Base-by-base conservation (phyloP, 2,113 vertebrate species). In the Eubucco bourcierii region DNA sequence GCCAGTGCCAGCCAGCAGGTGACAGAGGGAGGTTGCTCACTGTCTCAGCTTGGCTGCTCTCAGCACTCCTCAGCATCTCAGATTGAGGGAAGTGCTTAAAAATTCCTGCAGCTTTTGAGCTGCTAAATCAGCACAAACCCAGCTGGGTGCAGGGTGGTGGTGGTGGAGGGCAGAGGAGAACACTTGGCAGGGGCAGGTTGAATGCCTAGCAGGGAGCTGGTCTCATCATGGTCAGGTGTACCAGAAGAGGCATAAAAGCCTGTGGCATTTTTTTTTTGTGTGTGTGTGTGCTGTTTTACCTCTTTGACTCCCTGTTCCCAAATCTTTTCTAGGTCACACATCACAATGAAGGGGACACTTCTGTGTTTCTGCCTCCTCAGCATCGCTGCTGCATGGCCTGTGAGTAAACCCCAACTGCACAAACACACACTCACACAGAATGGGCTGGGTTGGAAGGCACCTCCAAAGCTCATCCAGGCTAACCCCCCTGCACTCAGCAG, bases 281-380 rank as follows among this genome's bases (percentile, higher is more conserved):
- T 41, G 6, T 46, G 15, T 41, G 11, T 58, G 64, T 74, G 12
- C 25, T 44, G 33, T 77, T 87, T 85, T 50, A 58, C 25, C 15
- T 65, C 31, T 13, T 6, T 58, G 41, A n/a, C n/a, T 79, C n/a
- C 25, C 39, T 44, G 5, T 87, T 93, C 27, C 37, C 71, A 95
- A 91, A 55, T 96, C 41, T 94, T 82, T 97, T 93, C 46, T 73
- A 98, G 97, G 93, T 86, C 86, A 78, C 90, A 31, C 31, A 41
- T 65, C 53, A 90, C 83, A 73, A 98, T 98, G 98, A 98, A 95
- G 94, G 76, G 64, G 60, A 88, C 92, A 29, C 74, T 97, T 84
- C 86, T 98, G 70, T 97, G 86, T 82, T 87, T 98, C 55, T 98
- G 97, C 84, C 94, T 98, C 39, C 50, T 98, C n/a, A 95, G 97